A percentile compares a stretch with the other conserved stretches of the same genome.
phyloP scores from a whole-genome alignment of 2,797 vertebrate genomes.

The Smutsia gigantea region DNA sequence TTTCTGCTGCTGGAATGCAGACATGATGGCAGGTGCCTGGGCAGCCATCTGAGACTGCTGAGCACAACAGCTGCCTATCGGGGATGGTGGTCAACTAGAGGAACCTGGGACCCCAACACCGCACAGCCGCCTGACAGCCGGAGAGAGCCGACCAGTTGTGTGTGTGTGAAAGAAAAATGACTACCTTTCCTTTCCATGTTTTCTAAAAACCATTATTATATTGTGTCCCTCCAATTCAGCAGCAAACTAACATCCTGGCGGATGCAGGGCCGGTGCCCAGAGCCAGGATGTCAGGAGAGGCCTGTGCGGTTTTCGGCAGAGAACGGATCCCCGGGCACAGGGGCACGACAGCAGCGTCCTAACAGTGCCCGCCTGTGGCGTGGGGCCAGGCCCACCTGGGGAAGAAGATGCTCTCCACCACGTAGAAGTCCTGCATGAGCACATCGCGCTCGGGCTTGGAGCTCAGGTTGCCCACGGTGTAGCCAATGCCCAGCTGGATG shows the following conservation, averaged over 20 bases:
- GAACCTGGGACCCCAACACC: background rate
- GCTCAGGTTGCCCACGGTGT: constrained; percentile 97
- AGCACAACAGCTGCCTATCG: background rate
- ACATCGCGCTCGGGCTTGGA: constrained; percentile 98
- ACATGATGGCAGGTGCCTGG: background rate
- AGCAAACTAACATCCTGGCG: background rate
- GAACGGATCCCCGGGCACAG: background rate
- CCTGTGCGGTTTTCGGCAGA: background rate
- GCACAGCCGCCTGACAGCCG: background rate
- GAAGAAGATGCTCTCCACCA: constrained; percentile 99
- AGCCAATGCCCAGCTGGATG: constrained; percentile 98
- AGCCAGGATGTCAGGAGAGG: background rate
- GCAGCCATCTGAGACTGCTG: background rate
- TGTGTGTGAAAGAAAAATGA: background rate
- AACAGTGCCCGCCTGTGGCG: rapidly evolving
- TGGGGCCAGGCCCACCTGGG: constrained; percentile 88
- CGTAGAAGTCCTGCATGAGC: constrained; percentile 98
- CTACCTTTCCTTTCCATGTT: background rate
- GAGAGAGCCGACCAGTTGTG: rapidly evolving
- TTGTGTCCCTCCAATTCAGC: background rate
- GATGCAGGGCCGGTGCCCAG: background rate
- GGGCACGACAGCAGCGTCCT: no score
- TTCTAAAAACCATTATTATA: rapidly evolving
- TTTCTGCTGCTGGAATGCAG: background rate
- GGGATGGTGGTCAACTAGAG: background rate